Evolutionary conservation across 2,113 vertebrate genomes (phyloP).

Genomic region (Dissostichus mawsoni): DNA sequence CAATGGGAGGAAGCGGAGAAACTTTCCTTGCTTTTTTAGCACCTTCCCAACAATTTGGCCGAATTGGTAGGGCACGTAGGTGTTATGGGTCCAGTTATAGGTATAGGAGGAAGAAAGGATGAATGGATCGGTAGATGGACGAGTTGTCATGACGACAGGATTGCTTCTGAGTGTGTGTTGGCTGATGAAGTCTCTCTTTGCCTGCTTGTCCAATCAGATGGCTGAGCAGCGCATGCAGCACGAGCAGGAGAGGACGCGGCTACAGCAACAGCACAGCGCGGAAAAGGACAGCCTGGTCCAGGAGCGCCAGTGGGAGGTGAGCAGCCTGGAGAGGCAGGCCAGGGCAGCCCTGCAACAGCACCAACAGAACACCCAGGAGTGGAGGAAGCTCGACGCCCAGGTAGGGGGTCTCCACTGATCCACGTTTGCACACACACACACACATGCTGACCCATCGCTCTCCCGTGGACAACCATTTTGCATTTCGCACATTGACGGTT

Average conservation of each 20-base stretch:
- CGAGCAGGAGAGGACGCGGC: slow-evolving; percentile 98
- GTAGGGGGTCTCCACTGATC: slow-evolving; percentile 87
- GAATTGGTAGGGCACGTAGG: slow-evolving; percentile 4
- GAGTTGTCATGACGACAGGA: slow-evolving; percentile 87
- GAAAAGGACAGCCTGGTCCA: slow-evolving; percentile 95
- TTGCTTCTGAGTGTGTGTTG: slow-evolving; percentile 80
- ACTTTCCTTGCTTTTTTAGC: slow-evolving; percentile 79
- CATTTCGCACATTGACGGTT: slow-evolving; percentile 64
- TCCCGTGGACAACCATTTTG: slow-evolving; percentile 73
- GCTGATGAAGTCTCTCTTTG: slow-evolving; percentile 92
- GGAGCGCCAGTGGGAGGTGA: slow-evolving; percentile 92
- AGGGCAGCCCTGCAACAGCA: slow-evolving; percentile 91
- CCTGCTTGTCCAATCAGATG: slow-evolving; percentile 98
- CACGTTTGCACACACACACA: slow-evolving; percentile 33
- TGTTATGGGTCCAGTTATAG: slow-evolving; percentile 29
- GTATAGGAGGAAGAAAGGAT: slow-evolving; percentile 50
- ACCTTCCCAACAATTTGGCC: slow-evolving; percentile 67
- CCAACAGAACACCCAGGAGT: slow-evolving; percentile 90
- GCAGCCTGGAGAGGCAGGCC: slow-evolving; percentile 90
- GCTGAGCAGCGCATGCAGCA: slow-evolving; percentile 96
- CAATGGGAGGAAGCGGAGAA: slow-evolving; percentile 56
- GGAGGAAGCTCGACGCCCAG: slow-evolving; percentile 92
- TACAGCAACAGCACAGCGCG: slow-evolving; percentile 94
- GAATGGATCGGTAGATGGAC: slow-evolving; percentile 79
- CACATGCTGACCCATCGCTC: slow-evolving; percentile 61